Evolutionary conservation across 2,797 vertebrate genomes (phyloP), one percentile per base, ranked within the genome.

Genomic region (Scarus forsteni): DNA sequence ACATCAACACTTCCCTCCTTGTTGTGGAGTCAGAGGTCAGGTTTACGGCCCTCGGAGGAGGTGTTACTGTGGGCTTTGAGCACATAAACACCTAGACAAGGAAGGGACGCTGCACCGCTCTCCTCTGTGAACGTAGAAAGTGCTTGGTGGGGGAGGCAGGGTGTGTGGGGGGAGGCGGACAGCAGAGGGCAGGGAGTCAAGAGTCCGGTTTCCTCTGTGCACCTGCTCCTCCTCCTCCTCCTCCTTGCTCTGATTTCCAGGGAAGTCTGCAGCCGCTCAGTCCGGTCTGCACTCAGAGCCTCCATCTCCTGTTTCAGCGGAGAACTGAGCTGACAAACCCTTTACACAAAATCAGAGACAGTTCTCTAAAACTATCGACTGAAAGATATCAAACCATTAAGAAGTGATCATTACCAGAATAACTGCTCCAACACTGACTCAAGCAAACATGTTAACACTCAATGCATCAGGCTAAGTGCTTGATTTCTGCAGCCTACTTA

Each of bases 11-110:
- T 51, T 77, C 55, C 8, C 80, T 70, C 18, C 83, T 79, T 59
- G 66, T 85, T 78, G 71, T 3, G 49, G 45, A 80, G 86, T 88
- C 79, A 73, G 38, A 70, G 86, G 86, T 86, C 74, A 71, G 35
- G 12, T 75, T 67, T 50, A 78, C 61, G 1, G 35, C 34, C 53
- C 63, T 34, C 50, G 0, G 16, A 13, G 59, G 27, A 38, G 19
- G 48, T 3, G 11, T 64, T 59, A 64, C 44, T 35, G 59, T 54
- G 11, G 65, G 3, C 27, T 8, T 57, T 66, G 12, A 13, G 49
- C 75, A 66, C 16, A 44, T 52, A 60, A 75, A 79, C 58, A 69
- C 18, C 53, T 49, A 9, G 43, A 43, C 42, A 43, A 60, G 50
- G 43, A 46, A 35, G 39, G 13, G 43, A 19, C 18, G 34, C 0